A percentile compares a stretch with the other conserved stretches of the same genome.
phyloP scores from a whole-genome alignment of 2,113 vertebrate genomes.

The Chitala chitala region DNA sequence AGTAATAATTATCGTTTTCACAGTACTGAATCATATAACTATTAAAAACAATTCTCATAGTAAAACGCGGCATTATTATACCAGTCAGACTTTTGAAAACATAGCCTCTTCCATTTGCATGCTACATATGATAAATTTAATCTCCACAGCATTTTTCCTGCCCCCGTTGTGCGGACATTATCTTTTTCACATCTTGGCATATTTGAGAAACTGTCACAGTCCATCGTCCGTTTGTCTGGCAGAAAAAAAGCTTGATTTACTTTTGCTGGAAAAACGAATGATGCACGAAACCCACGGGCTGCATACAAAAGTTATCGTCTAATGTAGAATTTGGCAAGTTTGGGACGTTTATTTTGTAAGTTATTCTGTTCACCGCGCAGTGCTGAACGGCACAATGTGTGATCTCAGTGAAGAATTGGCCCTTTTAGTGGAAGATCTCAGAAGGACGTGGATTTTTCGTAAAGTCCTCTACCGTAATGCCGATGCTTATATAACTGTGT shows the following conservation, averaged over 20 bases:
- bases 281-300: not conserved
- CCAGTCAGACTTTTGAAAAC: too few relatives aligned
- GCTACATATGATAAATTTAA: too few relatives aligned
- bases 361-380: conserved; percentile 26
- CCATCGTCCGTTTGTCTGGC: not conserved
- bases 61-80: too few relatives aligned
- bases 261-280: not conserved
- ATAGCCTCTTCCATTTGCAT: too few relatives aligned
- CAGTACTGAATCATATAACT: too few relatives aligned
- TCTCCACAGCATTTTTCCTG: not conserved
- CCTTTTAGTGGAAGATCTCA: conserved; percentile 13
- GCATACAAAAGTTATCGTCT: not conserved
- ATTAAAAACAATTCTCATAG: too few relatives aligned
- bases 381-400: not conserved
- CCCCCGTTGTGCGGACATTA: not conserved
- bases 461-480: conserved; percentile 23
- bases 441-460: conserved; percentile 21
- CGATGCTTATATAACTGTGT: conserved; percentile 35
- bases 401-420: conserved; percentile 20
- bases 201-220: not conserved
- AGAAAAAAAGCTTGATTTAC: not conserved
- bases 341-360: conserved; percentile 17
- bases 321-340: conserved; percentile 23
- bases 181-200: not conserved
- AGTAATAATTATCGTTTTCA: too few relatives aligned